Evolutionary conservation across 2,888 invertebrate genomes (phyloP).

Genomic region (Odiellus spinosus): DNA sequence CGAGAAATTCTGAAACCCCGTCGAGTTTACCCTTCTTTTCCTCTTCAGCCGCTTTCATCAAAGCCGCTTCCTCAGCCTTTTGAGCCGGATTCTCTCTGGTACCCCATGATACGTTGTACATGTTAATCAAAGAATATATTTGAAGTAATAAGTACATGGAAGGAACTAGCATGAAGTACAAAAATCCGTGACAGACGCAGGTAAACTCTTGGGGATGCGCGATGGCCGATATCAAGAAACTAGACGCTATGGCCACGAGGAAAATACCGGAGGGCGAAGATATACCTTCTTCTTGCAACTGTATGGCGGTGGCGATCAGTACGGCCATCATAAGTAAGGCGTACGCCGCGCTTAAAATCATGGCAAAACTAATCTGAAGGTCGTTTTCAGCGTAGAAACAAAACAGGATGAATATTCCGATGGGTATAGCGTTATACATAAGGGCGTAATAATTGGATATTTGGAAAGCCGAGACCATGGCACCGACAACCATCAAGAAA

Average conservation of each 20-base stretch:
- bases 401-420: conserved; percentile 78
- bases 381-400: conserved; percentile 86
- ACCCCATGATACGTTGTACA: conserved; percentile 93
- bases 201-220: conserved; percentile 95
- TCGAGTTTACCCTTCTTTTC: conserved; percentile 41
- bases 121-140: conserved; percentile 84
- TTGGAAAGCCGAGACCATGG: conserved; percentile 56
- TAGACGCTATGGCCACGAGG: conserved; percentile 79
- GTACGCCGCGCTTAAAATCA: conserved; percentile 87
- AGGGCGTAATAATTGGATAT: conserved; percentile 45
- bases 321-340: conserved; percentile 99
- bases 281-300: conserved; percentile 90
- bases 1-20: background rate
- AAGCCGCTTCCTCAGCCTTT: conserved; percentile 59
- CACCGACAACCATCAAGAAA: conserved; percentile 65
- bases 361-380: conserved; percentile 76
- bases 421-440: conserved; percentile 83
- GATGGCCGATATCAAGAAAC: conserved; percentile 90
- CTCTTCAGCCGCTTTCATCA: conserved; percentile 24
- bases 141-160: conserved; percentile 94
- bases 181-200: conserved; percentile 79
- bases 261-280: conserved; percentile 97
- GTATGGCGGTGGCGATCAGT: conserved; percentile 91
- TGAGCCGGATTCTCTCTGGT: conserved; percentile 66
- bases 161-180: conserved; percentile 85